These are phyloP conservation scores for Hyaena hyaena DNA, from an alignment of 2,113 vertebrate genomes.

Conservation along the genomic window DNA sequence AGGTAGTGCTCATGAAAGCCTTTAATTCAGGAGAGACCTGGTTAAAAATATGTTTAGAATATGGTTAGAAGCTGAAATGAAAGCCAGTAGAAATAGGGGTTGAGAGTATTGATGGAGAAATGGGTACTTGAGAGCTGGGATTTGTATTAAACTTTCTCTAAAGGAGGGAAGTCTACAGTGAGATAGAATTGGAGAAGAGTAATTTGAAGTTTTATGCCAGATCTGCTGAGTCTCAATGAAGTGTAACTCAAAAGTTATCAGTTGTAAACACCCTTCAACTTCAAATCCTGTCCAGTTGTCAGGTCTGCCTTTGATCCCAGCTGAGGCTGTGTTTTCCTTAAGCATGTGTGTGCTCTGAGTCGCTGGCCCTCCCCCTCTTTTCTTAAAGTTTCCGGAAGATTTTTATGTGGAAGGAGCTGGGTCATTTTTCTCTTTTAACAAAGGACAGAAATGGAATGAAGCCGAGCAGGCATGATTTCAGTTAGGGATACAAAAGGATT, in stretches of 20 bases:
- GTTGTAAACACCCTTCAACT: slow-evolving; percentile 22
- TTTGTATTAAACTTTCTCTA: slow-evolving; percentile 42
- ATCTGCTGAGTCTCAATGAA: slow-evolving; percentile 24
- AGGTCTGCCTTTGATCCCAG: not conserved
- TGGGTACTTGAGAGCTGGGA: slow-evolving; percentile 8
- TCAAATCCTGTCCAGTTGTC: not conserved
- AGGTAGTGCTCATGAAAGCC: not conserved
- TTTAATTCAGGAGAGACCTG: slow-evolving; percentile 51
- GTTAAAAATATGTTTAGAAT: slow-evolving; percentile 34
- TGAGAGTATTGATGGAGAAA: slow-evolving; percentile 7
- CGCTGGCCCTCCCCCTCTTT: slow-evolving; percentile 35
- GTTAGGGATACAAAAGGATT: slow-evolving; percentile 53
- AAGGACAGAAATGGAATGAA: slow-evolving; percentile 59
- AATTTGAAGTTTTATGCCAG: not conserved
- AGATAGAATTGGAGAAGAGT: slow-evolving; percentile 19
- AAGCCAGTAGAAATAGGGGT: not conserved
- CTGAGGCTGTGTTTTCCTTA: slow-evolving; percentile 51
- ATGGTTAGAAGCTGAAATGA: slow-evolving; percentile 16
- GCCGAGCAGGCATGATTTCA: slow-evolving; percentile 52
- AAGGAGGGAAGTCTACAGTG: not conserved
- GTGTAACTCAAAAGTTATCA: not conserved
- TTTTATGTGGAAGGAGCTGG: slow-evolving; percentile 63
- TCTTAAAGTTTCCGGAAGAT: slow-evolving; percentile 63
- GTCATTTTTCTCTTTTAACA: slow-evolving; percentile 61
- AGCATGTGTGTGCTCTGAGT: slow-evolving; percentile 48